phyloP scores from a whole-genome alignment of 2,113 vertebrate genomes.

The Cercopithecus mona region DNA sequence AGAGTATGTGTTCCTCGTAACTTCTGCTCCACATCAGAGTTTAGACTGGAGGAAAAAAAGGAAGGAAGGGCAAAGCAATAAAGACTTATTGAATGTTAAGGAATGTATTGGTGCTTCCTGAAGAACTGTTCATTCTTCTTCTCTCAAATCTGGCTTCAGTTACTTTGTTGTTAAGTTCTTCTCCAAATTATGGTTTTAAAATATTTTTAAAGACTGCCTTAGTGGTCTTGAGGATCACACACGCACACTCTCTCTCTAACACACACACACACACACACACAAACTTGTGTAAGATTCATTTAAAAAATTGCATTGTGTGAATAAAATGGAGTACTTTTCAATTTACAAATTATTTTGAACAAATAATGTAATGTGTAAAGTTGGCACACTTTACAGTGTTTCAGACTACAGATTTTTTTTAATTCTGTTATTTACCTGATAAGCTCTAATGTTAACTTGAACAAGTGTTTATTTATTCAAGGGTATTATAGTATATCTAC shows the following conservation, averaged over 20 bases:
- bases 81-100: neutral
- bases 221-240: neutral
- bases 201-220: neutral
- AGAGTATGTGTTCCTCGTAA: neutral
- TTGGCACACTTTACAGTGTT: conserved; percentile 23
- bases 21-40: neutral
- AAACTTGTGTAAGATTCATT: neutral
- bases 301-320: neutral
- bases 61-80: neutral
- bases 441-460: conserved; percentile 40
- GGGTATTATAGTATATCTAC: neutral
- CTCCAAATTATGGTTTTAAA: neutral
- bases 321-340: neutral
- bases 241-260: no score
- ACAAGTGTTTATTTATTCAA: neutral
- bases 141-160: neutral
- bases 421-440: neutral
- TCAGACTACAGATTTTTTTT: neutral
- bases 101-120: neutral
- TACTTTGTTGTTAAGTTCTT: neutral
- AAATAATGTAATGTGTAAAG: neutral
- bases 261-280: neutral
- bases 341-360: conserved; percentile 39
- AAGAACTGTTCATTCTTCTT: neutral
- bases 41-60: neutral